phyloP scores from a whole-genome alignment of 2,797 vertebrate species.

The Manis crassicaudata region DNA sequence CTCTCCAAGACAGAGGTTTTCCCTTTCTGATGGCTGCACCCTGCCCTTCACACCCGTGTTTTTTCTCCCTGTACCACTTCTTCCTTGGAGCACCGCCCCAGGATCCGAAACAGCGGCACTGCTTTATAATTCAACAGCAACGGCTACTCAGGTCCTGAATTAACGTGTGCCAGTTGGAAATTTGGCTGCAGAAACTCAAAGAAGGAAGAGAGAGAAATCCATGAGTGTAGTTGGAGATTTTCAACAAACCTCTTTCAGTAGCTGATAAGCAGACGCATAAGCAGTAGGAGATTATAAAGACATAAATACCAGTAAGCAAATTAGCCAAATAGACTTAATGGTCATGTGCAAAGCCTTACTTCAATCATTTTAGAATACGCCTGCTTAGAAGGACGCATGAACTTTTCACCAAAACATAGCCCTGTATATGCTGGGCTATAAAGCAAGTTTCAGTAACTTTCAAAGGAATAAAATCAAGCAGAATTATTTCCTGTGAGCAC shows the following conservation, averaged over 20 bases:
- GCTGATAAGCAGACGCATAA: not conserved
- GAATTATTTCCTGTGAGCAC: not conserved
- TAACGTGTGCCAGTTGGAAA: no score
- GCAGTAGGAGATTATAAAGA: not conserved
- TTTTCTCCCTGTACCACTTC: no score
- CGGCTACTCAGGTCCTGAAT: not conserved
- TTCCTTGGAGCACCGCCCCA: not conserved
- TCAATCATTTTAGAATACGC: not conserved
- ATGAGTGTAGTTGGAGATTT: accelerated
- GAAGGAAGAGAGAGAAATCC: not conserved
- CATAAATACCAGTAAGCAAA: accelerated
- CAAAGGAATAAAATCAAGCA: not conserved
- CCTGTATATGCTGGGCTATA: not conserved
- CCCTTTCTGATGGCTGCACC: accelerated
- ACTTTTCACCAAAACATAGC: no score
- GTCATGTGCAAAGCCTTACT: not conserved
- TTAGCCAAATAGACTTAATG: accelerated
- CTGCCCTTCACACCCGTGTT: accelerated
- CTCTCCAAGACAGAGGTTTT: accelerated
- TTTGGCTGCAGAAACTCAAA: not conserved
- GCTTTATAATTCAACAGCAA: accelerated
- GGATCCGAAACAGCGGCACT: accelerated
- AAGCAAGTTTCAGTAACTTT: not conserved
- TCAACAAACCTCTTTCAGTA: not conserved
- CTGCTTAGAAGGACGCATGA: no score